Conservation (phyloP, 2,888 invertebrate genomes). For the Orthonevra nobilis region DNA sequence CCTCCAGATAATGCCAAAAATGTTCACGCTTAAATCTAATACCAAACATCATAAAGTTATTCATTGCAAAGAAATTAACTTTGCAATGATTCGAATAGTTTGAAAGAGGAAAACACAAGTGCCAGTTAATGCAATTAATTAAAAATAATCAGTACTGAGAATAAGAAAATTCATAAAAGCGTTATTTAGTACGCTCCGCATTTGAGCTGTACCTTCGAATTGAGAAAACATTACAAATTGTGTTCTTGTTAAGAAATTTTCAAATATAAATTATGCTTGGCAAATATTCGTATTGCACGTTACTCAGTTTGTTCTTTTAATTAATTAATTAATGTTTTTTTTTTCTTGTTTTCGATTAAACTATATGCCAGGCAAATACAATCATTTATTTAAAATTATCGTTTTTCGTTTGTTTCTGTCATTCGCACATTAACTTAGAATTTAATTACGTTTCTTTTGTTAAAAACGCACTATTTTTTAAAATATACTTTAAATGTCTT, state of each 20-base stretch:
- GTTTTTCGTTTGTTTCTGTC: slow-evolving; percentile 60
- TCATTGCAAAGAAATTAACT: not conserved
- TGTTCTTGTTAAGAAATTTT: slow-evolving; percentile 25
- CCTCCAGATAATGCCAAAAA: not conserved
- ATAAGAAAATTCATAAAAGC: slow-evolving; percentile 49
- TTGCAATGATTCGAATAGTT: no score
- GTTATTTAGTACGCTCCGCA: slow-evolving; percentile 31
- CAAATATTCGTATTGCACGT: slow-evolving; percentile 66
- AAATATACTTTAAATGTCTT: slow-evolving; percentile 65
- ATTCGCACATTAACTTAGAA: slow-evolving; percentile 43
- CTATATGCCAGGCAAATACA: slow-evolving; percentile 34
- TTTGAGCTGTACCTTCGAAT: slow-evolving; percentile 25
- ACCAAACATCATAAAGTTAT: not conserved
- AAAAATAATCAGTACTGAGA: slow-evolving; percentile 58
- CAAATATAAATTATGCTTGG: slow-evolving; percentile 49
- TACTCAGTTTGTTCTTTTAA: slow-evolving; percentile 14
- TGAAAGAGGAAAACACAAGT: slow-evolving; percentile 4
- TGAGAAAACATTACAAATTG: slow-evolving; percentile 28
- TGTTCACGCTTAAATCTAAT: slow-evolving; percentile 16
- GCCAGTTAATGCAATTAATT: slow-evolving; percentile 38
- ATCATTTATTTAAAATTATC: slow-evolving; percentile 33
- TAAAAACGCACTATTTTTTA: slow-evolving; percentile 8
- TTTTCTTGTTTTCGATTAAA: slow-evolving; percentile 11
- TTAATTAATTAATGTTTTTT: no score
- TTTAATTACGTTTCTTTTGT: no score